Base-by-base conservation (phyloP, 2,113 vertebrate genomes). In the Daboia siamensis region DNA sequence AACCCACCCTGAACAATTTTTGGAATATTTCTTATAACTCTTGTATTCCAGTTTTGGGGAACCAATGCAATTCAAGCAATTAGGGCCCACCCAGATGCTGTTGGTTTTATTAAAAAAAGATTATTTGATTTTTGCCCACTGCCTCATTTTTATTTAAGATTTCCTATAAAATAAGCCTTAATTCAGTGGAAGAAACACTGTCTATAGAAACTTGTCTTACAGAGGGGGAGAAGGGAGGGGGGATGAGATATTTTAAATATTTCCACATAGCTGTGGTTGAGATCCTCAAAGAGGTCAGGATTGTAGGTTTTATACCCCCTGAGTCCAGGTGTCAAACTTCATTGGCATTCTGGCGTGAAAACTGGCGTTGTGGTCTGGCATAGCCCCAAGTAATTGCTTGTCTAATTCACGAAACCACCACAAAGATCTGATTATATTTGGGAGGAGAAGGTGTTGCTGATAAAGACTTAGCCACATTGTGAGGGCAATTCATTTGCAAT, bases 321-420 rank as follows among this genome's bases (percentile, higher is more conserved):
- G 85, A 86, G 85, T 64, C 46, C n/a, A 54, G 29, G 56, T 87
- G 85, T 91, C 85, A 52, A 51, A 91, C 91, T 91, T 91, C 56
- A 87, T 86, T 87, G 57, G 52, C 21, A 64, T 33, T 24, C 56
- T 64, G 57, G 57, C 20, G 39, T 59, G 57, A 64, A 87, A 64
- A 87, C 87, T 51, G 85, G 20, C 46, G 57, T 87, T 52, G 91
- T 11, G 91, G 91, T 64, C 33, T 91, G 90, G 91, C 91, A 39
- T n/a, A 64, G 29, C 6, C 21, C 85, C 91, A 91, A 20, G 24
- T n/a, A 39, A 86, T 64, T 51, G 29, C 55, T 64, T 87, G 84
- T 48, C 23, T 46, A 23, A 17, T 85, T 87, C 56, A 51, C 3
- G 21, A 59, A 52, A 24, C 91, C 44, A 87, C 46, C 12, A 39